Evolutionary conservation across 2,797 vertebrate species (phyloP), one percentile per base, ranked within the genome.

Genomic region (Lateolabrax maculatus): DNA sequence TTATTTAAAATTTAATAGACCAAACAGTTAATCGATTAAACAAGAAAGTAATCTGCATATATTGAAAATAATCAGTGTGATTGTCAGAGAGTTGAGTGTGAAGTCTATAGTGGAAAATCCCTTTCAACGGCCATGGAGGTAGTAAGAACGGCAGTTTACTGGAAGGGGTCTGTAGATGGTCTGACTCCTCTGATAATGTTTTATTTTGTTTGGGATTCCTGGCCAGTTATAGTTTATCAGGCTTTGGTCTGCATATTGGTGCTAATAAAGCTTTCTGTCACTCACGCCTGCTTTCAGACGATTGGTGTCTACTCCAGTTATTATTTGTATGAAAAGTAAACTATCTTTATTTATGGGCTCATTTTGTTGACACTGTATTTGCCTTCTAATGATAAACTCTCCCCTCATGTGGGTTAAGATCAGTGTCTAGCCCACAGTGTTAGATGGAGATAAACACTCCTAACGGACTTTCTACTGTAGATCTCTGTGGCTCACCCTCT

Each of bases 371-470:
- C 49, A 19, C 31, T 64, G 19, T 68, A 53, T 79, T 81, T 86
- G 60, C 75, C 81, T 65, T 80, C 64, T 62, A 79, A 23, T 85
- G 71, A 87, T 64, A 75, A 83, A 76, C 53, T 72, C 51, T 31
- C 13, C 41, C 78, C 90, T 76, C 85, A 0, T 71, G 75, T 57
- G 90, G 69, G 65, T 89, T 78, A 80, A 80, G 84, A 90, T 91
- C 89, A 83, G 87, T 77, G 83, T 89, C 79, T 27, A 46, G 81
- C 81, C 78, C 72, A 77, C 84, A 84, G 80, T 91, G 89, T 83
- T 70, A 83, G 89, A 88, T 90, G 61, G 86, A 80, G 92, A 93
- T 93, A 94, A 93, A 75, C 56, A 3, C 67, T 86, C 72, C 68
- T 52, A 60, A 74, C 39, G 41, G 87, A 78, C 79, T 69, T 80